These are phyloP conservation scores for Pangasius krempfi DNA, from an alignment of 2,797 vertebrate genomes.

Conservation along the genomic window DNA sequence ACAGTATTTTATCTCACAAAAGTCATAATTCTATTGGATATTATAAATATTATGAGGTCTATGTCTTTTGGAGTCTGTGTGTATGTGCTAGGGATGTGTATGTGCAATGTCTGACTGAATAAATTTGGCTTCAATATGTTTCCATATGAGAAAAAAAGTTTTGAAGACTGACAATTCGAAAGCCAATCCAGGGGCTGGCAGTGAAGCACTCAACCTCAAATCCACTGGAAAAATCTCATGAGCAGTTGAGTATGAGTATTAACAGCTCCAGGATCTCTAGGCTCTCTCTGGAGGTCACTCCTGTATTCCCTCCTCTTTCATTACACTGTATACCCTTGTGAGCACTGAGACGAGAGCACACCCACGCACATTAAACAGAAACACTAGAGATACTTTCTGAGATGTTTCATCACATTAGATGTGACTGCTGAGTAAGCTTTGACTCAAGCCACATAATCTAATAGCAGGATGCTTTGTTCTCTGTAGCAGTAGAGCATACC, in stretches of 20 bases:
- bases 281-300: conserved; percentile 43
- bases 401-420: conserved; percentile 10
- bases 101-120: conserved; percentile 34
- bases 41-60: background rate
- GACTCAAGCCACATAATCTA: background rate
- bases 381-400: conserved; percentile 22
- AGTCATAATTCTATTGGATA: background rate
- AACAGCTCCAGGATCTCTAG: conserved; percentile 48
- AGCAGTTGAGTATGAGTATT: conserved; percentile 48
- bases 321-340: conserved; percentile 37
- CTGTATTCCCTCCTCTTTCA: conserved; percentile 19
- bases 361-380: conserved; percentile 22
- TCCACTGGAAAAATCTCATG: conserved; percentile 60
- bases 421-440: conserved; percentile 23
- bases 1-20: background rate
- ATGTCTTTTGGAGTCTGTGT: conserved; percentile 19
- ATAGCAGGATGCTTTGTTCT: conserved; percentile 7
- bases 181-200: conserved; percentile 48
- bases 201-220: conserved; percentile 47
- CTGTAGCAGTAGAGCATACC: background rate
- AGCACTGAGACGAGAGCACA: conserved; percentile 17
- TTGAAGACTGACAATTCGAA: conserved; percentile 36
- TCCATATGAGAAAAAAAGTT: conserved; percentile 55
- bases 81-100: conserved; percentile 1
- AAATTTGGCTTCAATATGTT: conserved; percentile 49